Base-by-base conservation (phyloP, 1,140 invertebrate species). In the Meloidogyne exigua region DNA sequence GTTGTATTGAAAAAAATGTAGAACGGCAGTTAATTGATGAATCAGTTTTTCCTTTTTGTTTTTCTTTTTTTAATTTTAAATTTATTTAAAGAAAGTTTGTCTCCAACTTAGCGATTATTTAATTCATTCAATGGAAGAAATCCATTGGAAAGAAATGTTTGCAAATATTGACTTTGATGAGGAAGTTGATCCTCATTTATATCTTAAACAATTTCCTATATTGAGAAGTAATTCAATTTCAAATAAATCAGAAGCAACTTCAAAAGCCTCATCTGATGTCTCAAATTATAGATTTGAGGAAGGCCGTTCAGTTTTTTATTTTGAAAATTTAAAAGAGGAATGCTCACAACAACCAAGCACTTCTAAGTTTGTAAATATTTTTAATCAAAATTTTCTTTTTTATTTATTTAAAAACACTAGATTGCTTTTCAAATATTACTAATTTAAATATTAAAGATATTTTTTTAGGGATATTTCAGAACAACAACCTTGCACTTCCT, bases 221-320 rank as follows among this genome's bases (percentile, higher is more conserved):
- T 44, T 62, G 13, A 25, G 44, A 25, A 28, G 39, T 62, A 70
- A 42, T 25, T 39, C 28, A 10, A 44, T 36, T 36, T 42, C 39
- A 25, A 70, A 25, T 26, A 42, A 70, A 69, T 44, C 36, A 32
- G 68, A 25, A n/a, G 18, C 69, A n/a, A 39, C 1, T 42, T 7
- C 28, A n/a, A 32, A 69, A 12, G 28, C n/a, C 18, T 32, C 23
- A 36, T 26, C 13, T 25, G 72, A 73, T 39, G 36, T 10, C 4
- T 39, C 9, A 39, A 39, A 39, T 21, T 73, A 39, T 36, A 39
- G 23, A 64, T 49, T 23, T 23, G 26, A 65, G 2, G 72, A 73
- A 36, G 72, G 72, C 21, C 62, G 65, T 28, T 73, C 72, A 25
- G 57, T 73, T 42, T 73, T 73, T 21, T 73, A 73, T 64, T 57